Conservation (phyloP, 2,888 invertebrate genomes). For the Nymphalis c-album region DNA sequence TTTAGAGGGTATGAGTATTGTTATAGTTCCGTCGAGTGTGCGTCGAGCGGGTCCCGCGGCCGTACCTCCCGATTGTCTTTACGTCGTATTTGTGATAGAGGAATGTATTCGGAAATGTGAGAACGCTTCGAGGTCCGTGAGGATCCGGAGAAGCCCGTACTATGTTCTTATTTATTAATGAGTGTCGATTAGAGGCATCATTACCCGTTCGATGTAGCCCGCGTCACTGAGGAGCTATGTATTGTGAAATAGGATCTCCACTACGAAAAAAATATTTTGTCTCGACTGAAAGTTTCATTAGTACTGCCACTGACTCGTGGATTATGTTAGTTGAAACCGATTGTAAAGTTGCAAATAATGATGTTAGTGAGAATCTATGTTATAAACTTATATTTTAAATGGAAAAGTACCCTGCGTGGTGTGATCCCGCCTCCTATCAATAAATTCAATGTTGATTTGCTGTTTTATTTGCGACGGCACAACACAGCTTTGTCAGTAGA, state of each 20-base stretch:
- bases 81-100: background rate
- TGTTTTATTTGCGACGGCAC: conserved; percentile 13
- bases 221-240: background rate
- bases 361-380: conserved; percentile 78
- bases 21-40: background rate
- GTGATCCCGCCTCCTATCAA: conserved; percentile 55
- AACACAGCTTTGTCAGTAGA: background rate
- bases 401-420: background rate
- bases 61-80: background rate
- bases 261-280: background rate
- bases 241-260: background rate
- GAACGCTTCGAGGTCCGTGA: conserved; percentile 10
- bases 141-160: conserved; percentile 11
- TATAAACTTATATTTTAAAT: conserved; percentile 57
- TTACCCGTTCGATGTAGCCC: conserved; percentile 9
- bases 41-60: background rate
- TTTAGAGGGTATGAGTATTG: background rate
- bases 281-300: conserved; percentile 12
- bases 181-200: conserved; percentile 13
- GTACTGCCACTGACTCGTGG: conserved; percentile 13
- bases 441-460: conserved; percentile 18
- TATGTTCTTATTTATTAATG: conserved; percentile 19
- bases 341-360: conserved; percentile 16
- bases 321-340: conserved; percentile 9
- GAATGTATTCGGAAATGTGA: conserved; percentile 11